Percentiles rank a stretch among this genome's conserved stretches.
These are phyloP conservation scores for Neosalanx taihuensis DNA, from an alignment of 2,797 vertebrate genomes.

Conservation along the genomic window DNA sequence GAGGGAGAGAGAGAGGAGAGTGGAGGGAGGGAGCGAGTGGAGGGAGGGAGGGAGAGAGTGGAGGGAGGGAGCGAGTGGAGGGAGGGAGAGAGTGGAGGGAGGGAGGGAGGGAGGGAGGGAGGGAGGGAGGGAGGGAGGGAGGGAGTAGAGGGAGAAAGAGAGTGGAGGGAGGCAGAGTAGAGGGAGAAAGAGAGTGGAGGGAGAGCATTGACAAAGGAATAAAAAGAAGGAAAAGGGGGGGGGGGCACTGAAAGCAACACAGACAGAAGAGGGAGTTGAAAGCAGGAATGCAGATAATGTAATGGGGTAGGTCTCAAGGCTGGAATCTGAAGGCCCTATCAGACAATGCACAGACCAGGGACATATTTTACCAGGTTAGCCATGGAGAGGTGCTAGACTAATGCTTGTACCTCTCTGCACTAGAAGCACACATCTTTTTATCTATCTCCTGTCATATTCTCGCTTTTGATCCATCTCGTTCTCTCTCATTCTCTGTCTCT, in stretches of 20 bases:
- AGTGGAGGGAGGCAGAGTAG: constrained; percentile 1
- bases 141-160: neutral
- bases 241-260: neutral
- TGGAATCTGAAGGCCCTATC: constrained; percentile 1
- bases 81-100: neutral
- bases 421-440: neutral
- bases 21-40: constrained; percentile 21
- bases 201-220: neutral
- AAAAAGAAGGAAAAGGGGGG: neutral
- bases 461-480: neutral
- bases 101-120: neutral
- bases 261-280: constrained; percentile 7
- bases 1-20: constrained; percentile 37
- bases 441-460: neutral
- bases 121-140: neutral
- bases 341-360: constrained; percentile 15
- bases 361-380: constrained; percentile 13
- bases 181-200: neutral
- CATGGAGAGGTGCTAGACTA: constrained; percentile 34
- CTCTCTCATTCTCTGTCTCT: too few species aligned
- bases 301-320: too few species aligned
- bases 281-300: too few species aligned
- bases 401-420: neutral
- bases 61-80: neutral
- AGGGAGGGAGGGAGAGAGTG: neutral